Percentiles rank a stretch among this genome's conserved stretches.
Conservation (phyloP, 2,113 vertebrate genomes). For the Fukomys damarensis region DNA sequence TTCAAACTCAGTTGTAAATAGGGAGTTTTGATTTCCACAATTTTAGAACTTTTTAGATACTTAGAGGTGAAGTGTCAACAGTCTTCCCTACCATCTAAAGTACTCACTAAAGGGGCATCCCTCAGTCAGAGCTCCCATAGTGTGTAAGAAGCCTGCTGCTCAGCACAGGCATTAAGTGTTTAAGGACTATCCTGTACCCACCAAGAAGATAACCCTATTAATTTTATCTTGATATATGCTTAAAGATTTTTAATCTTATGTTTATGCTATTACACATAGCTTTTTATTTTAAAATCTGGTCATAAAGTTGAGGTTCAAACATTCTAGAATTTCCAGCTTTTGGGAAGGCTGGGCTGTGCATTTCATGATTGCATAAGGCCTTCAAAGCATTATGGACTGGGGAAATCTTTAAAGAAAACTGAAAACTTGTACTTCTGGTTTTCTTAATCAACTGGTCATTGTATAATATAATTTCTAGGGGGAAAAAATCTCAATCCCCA, state of each 20-base stretch:
- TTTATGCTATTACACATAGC: not conserved
- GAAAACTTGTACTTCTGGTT: not conserved
- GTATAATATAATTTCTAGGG: constrained; percentile 26
- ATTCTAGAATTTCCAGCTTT: constrained; percentile 32
- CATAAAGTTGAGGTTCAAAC: constrained; percentile 17
- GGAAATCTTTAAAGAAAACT: not conserved
- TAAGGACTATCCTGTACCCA: not conserved
- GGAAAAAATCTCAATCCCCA: not conserved
- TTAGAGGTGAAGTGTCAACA: not conserved
- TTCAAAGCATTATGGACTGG: not conserved
- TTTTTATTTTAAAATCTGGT: constrained; percentile 49
- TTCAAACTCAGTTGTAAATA: constrained; percentile 40
- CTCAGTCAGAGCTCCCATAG: not conserved
- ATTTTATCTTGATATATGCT: constrained; percentile 41
- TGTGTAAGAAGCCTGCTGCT: not conserved
- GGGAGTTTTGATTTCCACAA: constrained; percentile 12
- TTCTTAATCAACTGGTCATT: constrained; percentile 33
- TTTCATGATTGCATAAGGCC: not conserved
- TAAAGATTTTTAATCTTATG: not conserved
- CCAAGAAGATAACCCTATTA: not conserved
- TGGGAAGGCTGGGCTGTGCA: not conserved
- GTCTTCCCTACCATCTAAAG: not conserved
- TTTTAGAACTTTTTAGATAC: constrained; percentile 41
- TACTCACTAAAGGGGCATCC: not conserved
- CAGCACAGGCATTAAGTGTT: not conserved